phyloP scores from a whole-genome alignment of 1,140 invertebrate species.

The Drosophila ercepeae region DNA sequence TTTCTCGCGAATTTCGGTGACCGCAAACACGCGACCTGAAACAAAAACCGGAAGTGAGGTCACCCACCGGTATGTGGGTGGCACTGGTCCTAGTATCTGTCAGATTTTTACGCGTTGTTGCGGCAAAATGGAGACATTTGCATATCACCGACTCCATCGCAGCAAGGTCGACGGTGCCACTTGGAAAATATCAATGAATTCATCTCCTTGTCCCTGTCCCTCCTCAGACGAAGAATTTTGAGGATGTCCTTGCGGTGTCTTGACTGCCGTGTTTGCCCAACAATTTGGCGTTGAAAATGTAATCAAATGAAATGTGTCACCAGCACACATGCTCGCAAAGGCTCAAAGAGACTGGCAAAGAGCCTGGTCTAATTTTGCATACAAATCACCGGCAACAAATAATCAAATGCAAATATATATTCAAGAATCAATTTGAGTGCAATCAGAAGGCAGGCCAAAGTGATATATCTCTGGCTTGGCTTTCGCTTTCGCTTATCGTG shows the following conservation, averaged over 20 bases:
- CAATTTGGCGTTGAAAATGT: constrained; percentile 50
- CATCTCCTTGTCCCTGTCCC: background rate
- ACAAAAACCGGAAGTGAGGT: constrained; percentile 28
- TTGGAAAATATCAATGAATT: constrained; percentile 18
- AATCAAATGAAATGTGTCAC: constrained; percentile 77
- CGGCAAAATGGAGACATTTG: constrained; percentile 71
- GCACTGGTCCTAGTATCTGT: constrained; percentile 7
- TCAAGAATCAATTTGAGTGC: constrained; percentile 78
- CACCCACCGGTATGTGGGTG: constrained; percentile 2
- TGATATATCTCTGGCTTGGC: constrained; percentile 18
- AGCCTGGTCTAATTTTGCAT: constrained; percentile 68
- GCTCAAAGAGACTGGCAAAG: constrained; percentile 49
- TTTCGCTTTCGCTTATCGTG: constrained; percentile 4
- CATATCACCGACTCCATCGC: constrained; percentile 60
- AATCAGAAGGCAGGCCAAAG: constrained; percentile 55
- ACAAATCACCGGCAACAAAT: constrained; percentile 77
- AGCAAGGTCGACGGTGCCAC: constrained; percentile 7
- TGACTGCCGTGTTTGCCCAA: constrained; percentile 29
- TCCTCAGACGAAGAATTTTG: background rate
- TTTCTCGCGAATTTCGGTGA: constrained; percentile 57
- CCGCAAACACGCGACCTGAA: constrained; percentile 57
- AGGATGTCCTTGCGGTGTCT: background rate
- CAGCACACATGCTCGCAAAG: constrained; percentile 25
- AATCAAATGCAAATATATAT: constrained; percentile 78
- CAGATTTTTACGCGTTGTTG: constrained; percentile 59